Percentiles rank a stretch among this genome's conserved stretches.
phyloP scores from a whole-genome alignment of 2,888 invertebrate genomes.

The Hypsopygia costalis region DNA sequence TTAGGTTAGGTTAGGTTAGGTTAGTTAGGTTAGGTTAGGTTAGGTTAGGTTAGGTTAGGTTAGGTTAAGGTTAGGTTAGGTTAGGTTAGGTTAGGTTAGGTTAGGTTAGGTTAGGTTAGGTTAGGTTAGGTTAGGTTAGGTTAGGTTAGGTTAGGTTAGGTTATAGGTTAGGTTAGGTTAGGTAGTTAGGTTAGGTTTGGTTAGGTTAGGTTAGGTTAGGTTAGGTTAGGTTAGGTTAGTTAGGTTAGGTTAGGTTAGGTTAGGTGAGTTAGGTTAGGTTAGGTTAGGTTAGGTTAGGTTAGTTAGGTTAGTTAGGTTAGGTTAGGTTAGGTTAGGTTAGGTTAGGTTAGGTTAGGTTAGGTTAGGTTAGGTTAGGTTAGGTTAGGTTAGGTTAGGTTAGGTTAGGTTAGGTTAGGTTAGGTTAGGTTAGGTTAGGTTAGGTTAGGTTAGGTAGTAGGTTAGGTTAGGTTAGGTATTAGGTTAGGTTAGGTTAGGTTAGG shows the following conservation, averaged over 20 bases:
- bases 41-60: conserved; percentile 13
- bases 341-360: conserved; percentile 12
- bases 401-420: conserved; percentile 8
- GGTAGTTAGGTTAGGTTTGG: conserved; percentile 12
- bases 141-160: conserved; percentile 16
- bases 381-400: conserved; percentile 9
- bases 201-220: conserved; percentile 14
- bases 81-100: conserved; percentile 14
- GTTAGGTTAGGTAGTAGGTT: conserved; percentile 16
- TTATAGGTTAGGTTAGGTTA: conserved; percentile 17
- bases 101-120: conserved; percentile 14
- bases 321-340: conserved; percentile 12
- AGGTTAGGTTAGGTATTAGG: conserved; percentile 17
- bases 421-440: conserved; percentile 8
- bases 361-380: conserved; percentile 12
- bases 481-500: conserved; percentile 29
- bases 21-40: conserved; percentile 14
- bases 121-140: conserved; percentile 13
- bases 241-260: conserved; percentile 8
- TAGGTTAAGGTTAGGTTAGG: conserved; percentile 11
- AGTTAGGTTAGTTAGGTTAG: conserved; percentile 12
- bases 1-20: conserved; percentile 15
- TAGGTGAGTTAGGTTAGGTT: conserved; percentile 11
- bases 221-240: conserved; percentile 11
- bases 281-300: conserved; percentile 9